Percentiles rank a stretch among this genome's conserved stretches.
Conservation (phyloP, 2,797 vertebrate species). For the Hoplostethus mediterraneus region DNA sequence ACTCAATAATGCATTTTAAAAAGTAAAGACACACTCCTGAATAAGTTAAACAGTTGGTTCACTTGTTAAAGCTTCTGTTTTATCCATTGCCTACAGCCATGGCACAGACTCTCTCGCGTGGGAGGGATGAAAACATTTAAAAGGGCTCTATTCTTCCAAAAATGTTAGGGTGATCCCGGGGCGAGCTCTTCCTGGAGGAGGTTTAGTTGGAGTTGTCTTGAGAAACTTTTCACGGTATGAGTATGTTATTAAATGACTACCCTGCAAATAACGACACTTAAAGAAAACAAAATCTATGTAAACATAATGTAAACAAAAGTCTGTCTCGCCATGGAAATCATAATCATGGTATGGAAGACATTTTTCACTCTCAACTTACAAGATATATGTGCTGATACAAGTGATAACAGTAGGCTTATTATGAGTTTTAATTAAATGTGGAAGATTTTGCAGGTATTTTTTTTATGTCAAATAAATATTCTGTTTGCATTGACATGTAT, state of each 20-base stretch:
- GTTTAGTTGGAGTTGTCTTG: constrained; percentile 9
- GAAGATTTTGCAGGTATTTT: no score
- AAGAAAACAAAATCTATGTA: no score
- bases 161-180: background rate
- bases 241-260: constrained; percentile 13
- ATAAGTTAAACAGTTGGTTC: background rate
- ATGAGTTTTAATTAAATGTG: no score
- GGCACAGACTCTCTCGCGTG: constrained; percentile 14
- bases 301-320: no score
- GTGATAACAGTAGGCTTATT: no score
- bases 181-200: background rate
- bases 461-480: background rate
- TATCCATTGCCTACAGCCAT: constrained; percentile 37
- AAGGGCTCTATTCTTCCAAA: constrained; percentile 15
- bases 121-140: constrained; percentile 22
- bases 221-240: background rate
- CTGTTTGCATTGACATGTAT: constrained; percentile 8
- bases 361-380: no score
- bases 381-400: no score
- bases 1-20: constrained; percentile 43
- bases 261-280: no score
- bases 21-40: background rate
- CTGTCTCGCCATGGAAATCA: no score
- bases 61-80: constrained; percentile 26
- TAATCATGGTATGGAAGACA: no score